These are phyloP conservation scores for Thalassophryne amazonica DNA, from an alignment of 2,797 vertebrate species.

Conservation along the genomic window DNA sequence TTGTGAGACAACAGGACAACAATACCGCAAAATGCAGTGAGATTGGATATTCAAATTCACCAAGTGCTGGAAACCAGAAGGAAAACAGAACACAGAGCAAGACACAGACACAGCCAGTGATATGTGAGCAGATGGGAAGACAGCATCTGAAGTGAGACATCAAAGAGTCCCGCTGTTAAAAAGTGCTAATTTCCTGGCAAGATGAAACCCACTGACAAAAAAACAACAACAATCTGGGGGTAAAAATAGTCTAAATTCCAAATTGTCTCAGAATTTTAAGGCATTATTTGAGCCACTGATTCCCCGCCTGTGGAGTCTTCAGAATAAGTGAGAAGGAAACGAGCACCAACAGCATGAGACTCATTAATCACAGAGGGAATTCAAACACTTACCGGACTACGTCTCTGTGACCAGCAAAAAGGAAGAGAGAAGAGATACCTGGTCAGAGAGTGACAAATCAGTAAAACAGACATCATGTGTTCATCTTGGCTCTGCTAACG, in stretches of 20 bases:
- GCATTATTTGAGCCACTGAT: not conserved
- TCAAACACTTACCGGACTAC: slow-evolving; percentile 95
- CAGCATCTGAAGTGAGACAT: slow-evolving; percentile 44
- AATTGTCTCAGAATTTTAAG: not conserved
- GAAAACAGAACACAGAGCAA: slow-evolving; percentile 13
- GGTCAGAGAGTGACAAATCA: slow-evolving; percentile 96
- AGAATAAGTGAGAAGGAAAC: slow-evolving; percentile 16
- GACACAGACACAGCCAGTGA: not conserved
- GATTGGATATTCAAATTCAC: slow-evolving; percentile 5
- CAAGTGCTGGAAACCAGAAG: slow-evolving; percentile 6
- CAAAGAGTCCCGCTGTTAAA: slow-evolving; percentile 59
- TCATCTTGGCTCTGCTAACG: no score
- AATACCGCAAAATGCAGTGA: not conserved
- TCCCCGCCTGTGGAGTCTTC: not conserved
- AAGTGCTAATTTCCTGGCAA: slow-evolving; percentile 29
- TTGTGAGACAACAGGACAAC: not conserved
- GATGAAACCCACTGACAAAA: slow-evolving; percentile 16
- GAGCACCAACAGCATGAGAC: slow-evolving; percentile 6
- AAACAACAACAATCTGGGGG: not conserved
- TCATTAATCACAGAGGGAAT: slow-evolving; percentile 7
- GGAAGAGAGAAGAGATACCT: slow-evolving; percentile 99
- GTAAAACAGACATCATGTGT: slow-evolving; percentile 78
- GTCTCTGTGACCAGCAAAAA: slow-evolving; percentile 98
- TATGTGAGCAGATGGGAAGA: slow-evolving; percentile 31
- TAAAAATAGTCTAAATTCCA: no score